Conservation (phyloP, 1,140 invertebrate genomes). For the Orussus abietinus region DNA sequence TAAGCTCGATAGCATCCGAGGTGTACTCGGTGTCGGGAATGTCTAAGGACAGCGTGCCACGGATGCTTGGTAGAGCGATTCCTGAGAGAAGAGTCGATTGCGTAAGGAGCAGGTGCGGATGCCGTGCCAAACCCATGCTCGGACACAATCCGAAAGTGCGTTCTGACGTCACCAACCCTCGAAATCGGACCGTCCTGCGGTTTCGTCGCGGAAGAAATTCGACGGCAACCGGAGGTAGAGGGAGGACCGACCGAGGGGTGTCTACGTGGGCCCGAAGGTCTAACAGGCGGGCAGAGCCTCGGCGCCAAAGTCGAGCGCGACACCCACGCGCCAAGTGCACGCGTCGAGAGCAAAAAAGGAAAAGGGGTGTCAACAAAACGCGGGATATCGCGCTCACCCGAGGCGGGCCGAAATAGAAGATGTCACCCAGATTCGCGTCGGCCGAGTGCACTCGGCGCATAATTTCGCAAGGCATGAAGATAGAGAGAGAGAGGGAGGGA, state of each 20-base stretch:
- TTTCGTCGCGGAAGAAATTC: conserved; percentile 10
- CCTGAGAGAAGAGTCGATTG: conserved; percentile 37
- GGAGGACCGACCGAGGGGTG: no score
- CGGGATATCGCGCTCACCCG: background rate
- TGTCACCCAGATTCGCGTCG: conserved; percentile 15
- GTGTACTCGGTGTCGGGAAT: conserved; percentile 33
- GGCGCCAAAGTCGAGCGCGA: background rate
- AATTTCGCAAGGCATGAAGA: no score
- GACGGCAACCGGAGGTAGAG: no score
- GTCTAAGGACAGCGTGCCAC: conserved; percentile 33
- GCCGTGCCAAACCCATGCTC: conserved; percentile 35
- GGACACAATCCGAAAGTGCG: conserved; percentile 22
- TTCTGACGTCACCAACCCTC: no score
- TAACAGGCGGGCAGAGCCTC: no score
- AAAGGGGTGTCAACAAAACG: conserved; percentile 16
- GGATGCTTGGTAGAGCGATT: conserved; percentile 43
- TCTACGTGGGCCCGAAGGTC: no score
- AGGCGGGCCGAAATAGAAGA: conserved; percentile 14
- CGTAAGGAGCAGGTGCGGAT: conserved; percentile 32
- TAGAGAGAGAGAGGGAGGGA: no score
- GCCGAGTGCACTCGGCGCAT: no score
- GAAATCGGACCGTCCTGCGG: no score
- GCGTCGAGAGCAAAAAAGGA: no score
- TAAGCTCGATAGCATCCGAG: conserved; percentile 14
- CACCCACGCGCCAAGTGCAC: no score